Evolutionary conservation across 2,888 invertebrate species (phyloP).

Genomic region (Ectropis crepuscularia): DNA sequence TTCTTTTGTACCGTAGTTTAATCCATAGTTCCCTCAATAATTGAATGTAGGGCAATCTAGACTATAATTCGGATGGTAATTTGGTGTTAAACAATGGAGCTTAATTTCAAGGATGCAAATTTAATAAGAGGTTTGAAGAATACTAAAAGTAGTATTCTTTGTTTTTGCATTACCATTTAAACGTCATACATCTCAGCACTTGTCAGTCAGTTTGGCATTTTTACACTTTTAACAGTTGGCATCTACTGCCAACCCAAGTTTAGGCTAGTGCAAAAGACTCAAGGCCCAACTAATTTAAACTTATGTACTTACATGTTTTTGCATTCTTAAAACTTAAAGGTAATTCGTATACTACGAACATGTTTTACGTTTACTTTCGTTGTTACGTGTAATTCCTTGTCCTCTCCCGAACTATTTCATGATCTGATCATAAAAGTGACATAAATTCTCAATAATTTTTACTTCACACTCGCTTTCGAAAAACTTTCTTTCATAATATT

Average conservation of each 20-base stretch:
- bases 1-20: conserved; percentile 29
- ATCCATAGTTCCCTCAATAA: conserved; percentile 35
- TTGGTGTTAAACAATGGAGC: conserved; percentile 37
- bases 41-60: conserved; percentile 40
- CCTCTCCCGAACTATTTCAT: background rate
- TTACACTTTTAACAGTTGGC: too few species aligned
- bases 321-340: too few species aligned
- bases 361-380: too few species aligned
- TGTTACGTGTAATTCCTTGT: too few species aligned
- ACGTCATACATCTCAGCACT: too few species aligned
- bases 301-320: too few species aligned
- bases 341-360: too few species aligned
- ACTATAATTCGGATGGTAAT: conserved; percentile 39
- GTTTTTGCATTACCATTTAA: background rate
- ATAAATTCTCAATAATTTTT: conserved; percentile 30
- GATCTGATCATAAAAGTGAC: conserved; percentile 12
- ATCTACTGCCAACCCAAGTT: too few species aligned
- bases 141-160: conserved; percentile 17
- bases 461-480: conserved; percentile 42
- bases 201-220: too few species aligned
- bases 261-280: too few species aligned
- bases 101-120: conserved; percentile 30
- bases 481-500: conserved; percentile 57
- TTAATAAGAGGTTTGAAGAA: conserved; percentile 30
- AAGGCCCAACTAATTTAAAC: too few species aligned